Base-by-base conservation (phyloP, 2,113 vertebrate species). In the Silurus meridionalis region DNA sequence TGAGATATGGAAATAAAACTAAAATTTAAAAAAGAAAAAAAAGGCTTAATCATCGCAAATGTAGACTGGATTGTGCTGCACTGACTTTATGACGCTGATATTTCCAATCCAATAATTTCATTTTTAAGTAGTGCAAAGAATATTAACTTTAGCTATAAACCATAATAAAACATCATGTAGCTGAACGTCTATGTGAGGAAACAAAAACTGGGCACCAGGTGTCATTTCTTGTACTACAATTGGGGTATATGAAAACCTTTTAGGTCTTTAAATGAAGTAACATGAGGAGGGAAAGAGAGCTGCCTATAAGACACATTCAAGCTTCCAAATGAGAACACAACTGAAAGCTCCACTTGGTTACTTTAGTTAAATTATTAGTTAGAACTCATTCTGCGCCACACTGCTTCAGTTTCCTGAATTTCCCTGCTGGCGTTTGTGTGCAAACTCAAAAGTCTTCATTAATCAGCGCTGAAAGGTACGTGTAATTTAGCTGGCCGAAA, bases 291-390 rank as follows among this genome's bases (percentile, higher is more conserved):
- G 53, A 46, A 71, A 71, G 64, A 83, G 52, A 71, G 37, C 53
- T 37, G 17, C 25, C 64, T 19, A 28, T 9, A 53, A 28, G 50
- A 57, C 2, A 3, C 55, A 28, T 46, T 9, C 50, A 57, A 81
- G 60, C 57, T 46, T 80, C 78, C 78, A 80, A 61, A 82, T 0
- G 17, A 67, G 46, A 67, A 15, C 2, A 57, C 8, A 5, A 8
- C 8, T 60, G 60, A 83, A 74, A 83, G 67, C 67, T 74, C 28
- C 83, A 74, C 28, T 14, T 75, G 28, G 37, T 25, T 37, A 13
- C 19, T 60, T 46, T 11, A 60, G 37, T 15, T 4, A 19, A 5
- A 28, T 72, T 74, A 50, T 19, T 17, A 37, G 21, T 74, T 19
- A 48, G 9, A 28, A 67, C 64, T 25, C 25, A 67, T 28, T 67